Conservation (phyloP, 2,113 vertebrate species). For the Antennarius striatus region DNA sequence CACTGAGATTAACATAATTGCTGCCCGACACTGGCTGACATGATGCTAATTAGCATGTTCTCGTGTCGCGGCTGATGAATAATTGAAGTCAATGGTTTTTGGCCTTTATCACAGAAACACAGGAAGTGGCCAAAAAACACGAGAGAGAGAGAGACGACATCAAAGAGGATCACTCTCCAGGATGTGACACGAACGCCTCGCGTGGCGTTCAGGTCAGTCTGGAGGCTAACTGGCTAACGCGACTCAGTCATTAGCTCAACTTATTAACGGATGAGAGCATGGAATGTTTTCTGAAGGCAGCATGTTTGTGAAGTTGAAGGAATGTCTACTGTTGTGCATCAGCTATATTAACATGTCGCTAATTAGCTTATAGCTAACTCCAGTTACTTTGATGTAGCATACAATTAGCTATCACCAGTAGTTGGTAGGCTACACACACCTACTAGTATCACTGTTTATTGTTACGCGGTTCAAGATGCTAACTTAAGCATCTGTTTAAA, state of each 20-base stretch:
- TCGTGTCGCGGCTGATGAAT: slow-evolving; percentile 21
- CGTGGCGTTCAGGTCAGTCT: slow-evolving; percentile 1
- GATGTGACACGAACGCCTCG: slow-evolving; percentile 7
- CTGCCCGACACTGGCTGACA: slow-evolving; percentile 53
- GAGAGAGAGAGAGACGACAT: slow-evolving; percentile 31
- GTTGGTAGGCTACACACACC: too few relatives aligned
- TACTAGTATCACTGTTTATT: too few relatives aligned
- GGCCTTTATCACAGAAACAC: slow-evolving; percentile 16
- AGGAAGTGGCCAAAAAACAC: slow-evolving; percentile 10
- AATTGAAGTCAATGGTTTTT: slow-evolving; percentile 52
- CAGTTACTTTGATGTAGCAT: too few relatives aligned
- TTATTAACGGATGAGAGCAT: background rate
- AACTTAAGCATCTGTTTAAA: too few relatives aligned
- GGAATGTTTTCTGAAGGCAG: background rate
- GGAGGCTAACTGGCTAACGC: too few relatives aligned
- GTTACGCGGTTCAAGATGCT: too few relatives aligned
- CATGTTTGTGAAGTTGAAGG: background rate
- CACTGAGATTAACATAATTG: slow-evolving; percentile 67
- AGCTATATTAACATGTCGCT: too few relatives aligned
- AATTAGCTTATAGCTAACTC: too few relatives aligned
- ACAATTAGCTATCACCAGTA: too few relatives aligned
- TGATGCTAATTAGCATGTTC: slow-evolving; percentile 61
- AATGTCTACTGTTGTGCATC: too few relatives aligned
- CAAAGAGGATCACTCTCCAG: slow-evolving; percentile 15
- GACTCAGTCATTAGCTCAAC: background rate